These are phyloP conservation scores for Gryllus longicercus DNA, from an alignment of 2,888 invertebrate genomes.

Conservation along the genomic window DNA sequence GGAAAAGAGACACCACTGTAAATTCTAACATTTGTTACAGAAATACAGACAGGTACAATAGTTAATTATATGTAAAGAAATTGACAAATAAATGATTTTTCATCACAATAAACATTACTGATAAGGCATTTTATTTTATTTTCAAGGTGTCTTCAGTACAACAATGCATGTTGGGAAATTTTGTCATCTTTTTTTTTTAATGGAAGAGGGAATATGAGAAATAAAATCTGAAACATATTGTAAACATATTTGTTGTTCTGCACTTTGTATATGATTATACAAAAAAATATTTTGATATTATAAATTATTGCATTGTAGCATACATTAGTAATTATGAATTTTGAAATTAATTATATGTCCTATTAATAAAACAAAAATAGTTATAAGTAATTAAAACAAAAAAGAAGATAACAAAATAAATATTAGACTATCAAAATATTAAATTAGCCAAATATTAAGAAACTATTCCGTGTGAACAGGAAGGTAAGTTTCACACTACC, in stretches of 20 bases:
- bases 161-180: neutral
- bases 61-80: too few relatives aligned
- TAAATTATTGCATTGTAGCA: neutral
- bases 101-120: too few relatives aligned
- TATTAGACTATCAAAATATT: too few relatives aligned
- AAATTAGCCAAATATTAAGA: too few relatives aligned
- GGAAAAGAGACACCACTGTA: too few relatives aligned
- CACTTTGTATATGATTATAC: neutral
- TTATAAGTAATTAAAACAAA: neutral
- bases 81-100: too few relatives aligned
- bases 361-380: neutral
- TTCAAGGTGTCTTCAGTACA: too few relatives aligned
- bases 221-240: slow-evolving; percentile 1
- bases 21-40: too few relatives aligned
- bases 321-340: neutral
- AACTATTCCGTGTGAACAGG: neutral
- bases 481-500: neutral
- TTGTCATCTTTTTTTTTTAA: neutral
- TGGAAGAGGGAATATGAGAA: slow-evolving; percentile 7
- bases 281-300: neutral
- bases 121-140: too few relatives aligned
- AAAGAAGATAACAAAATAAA: too few relatives aligned
- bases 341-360: neutral
- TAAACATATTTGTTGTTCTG: slow-evolving; percentile 1
- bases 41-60: too few relatives aligned